Percentiles rank a stretch among this genome's conserved stretches.
Evolutionary conservation across 2,113 vertebrate genomes (phyloP).

Genomic region (Vimba vimba): DNA sequence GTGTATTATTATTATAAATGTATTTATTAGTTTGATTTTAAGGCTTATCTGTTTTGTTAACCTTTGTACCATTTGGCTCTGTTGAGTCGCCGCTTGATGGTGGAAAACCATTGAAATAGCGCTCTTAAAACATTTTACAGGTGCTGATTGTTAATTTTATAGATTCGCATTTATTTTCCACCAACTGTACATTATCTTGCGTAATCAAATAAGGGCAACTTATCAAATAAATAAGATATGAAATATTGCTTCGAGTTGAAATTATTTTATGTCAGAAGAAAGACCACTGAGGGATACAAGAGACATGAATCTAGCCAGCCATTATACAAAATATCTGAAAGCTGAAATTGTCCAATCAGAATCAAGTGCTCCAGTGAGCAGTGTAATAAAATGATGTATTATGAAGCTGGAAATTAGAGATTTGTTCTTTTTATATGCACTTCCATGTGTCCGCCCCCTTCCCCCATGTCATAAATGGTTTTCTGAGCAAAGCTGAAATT

Average conservation of each 20-base stretch:
- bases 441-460: slow-evolving; percentile 17
- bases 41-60: neutral
- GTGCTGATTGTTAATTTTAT: neutral
- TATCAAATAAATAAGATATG: neutral
- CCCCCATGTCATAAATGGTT: slow-evolving; percentile 8
- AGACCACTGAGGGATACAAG: neutral
- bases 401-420: slow-evolving; percentile 6
- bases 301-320: neutral
- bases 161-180: neutral
- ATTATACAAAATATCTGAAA: slow-evolving; percentile 7
- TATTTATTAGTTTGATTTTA: no score
- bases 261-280: neutral
- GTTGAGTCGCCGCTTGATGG: neutral
- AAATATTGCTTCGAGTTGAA: neutral
- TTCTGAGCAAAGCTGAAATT: slow-evolving; percentile 42
- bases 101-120: no score
- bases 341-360: slow-evolving; percentile 2
- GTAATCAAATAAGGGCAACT: no score
- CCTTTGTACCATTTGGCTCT: neutral
- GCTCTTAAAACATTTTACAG: neutral
- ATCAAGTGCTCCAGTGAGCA: neutral
- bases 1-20: neutral
- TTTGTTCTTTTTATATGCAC: slow-evolving; percentile 20
- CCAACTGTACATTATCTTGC: neutral
- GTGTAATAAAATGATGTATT: slow-evolving; percentile 14